Evolutionary conservation across 2,113 vertebrate species (phyloP), one percentile per base, ranked within the genome.

Genomic region (Pithys albifrons): DNA sequence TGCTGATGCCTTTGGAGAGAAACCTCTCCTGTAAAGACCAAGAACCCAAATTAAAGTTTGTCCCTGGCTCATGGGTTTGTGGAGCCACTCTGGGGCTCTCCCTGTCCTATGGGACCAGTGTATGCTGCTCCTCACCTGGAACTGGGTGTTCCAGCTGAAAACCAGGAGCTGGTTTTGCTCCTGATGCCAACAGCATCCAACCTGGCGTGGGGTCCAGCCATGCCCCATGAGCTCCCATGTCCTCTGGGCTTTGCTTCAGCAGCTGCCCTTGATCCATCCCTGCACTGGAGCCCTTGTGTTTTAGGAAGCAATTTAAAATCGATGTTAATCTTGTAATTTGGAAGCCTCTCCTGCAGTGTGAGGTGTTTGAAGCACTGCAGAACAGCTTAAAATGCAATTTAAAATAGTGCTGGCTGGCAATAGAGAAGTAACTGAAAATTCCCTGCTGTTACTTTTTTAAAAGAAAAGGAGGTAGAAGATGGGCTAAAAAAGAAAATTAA

Each of bases 371-470:
- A 85, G 71, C 4, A 2, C 94, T 57, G 92, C 88, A 49, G 90
- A 95, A 85, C 72, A 85, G 88, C 92, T 97, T 90, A 94, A 95
- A 96, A 85, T 61, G 85, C 85, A 85, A 90, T 93, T 96, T 94
- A 35, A 95, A 95, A 58, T 61, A 90, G 74, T 57, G 85, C 94
- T 93, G 90, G 88, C 77, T 94, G 94, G 88, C 78, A 76, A 27
- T 10, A 54, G 88, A 58, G 85, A 23, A 85, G 41, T 71, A 70
- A 72, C 74, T 82, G 45, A 91, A 95, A 95, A 93, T 88, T 89
- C 75, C 64, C 72, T 54, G 86, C 71, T 73, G 83, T 67, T 43
- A 45, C 75, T 49, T 76, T 57, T 55, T 33, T 7, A n/a, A 29
- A 85, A 48, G 41, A 37, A 74, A 48, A 57, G 24, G 18, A n/a